phyloP scores from a whole-genome alignment of 2,797 vertebrate genomes.

The Cetoscarus ocellatus region DNA sequence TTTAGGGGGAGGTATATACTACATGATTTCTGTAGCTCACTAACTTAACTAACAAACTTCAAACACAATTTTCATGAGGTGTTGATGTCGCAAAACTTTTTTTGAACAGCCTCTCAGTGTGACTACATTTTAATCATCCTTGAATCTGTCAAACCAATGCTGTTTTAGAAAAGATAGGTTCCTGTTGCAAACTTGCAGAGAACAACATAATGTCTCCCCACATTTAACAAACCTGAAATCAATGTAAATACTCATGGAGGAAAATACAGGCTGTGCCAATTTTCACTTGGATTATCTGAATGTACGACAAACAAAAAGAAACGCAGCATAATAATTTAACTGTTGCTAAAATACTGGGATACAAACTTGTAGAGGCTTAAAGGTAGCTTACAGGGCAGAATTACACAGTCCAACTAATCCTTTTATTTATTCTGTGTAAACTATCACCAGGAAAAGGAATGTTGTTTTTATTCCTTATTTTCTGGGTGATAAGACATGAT shows the following conservation, averaged over 20 bases:
- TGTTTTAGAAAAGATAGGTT: not conserved
- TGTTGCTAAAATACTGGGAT: constrained; percentile 13
- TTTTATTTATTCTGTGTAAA: constrained; percentile 39
- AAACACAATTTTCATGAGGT: too few relatives aligned
- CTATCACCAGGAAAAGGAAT: constrained; percentile 38
- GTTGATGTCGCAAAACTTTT: too few relatives aligned
- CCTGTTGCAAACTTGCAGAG: not conserved
- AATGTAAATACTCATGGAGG: not conserved
- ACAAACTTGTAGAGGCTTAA: constrained; percentile 24
- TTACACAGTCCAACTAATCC: constrained; percentile 35
- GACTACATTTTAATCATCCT: too few relatives aligned
- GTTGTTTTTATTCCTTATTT: constrained; percentile 35
- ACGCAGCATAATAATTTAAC: constrained; percentile 26
- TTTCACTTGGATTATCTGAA: constrained; percentile 8
- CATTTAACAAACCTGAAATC: constrained; percentile 5
- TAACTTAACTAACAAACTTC: too few relatives aligned
- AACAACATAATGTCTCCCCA: not conserved
- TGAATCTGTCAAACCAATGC: too few relatives aligned
- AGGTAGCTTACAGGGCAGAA: constrained; percentile 33
- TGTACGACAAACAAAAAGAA: constrained; percentile 11
- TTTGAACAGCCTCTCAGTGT: too few relatives aligned
- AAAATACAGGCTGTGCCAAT: not conserved
- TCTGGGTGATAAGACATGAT: constrained; percentile 53
- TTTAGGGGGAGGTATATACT: too few relatives aligned
- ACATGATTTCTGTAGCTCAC: too few relatives aligned